Conservation (phyloP, 2,113 vertebrate species). For the Mirza zaza region DNA sequence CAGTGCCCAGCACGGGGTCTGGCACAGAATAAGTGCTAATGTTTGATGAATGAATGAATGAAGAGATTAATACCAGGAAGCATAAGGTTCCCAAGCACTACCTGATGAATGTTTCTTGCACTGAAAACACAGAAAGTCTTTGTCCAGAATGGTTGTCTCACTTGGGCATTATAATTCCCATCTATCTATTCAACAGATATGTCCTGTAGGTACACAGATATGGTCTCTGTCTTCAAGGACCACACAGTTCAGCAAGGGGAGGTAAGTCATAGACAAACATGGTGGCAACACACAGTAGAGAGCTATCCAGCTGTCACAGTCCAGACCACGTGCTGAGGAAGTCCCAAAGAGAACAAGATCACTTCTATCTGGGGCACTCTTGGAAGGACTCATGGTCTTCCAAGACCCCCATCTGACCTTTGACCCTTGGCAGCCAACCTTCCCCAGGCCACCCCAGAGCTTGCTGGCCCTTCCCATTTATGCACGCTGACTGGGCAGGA, state of each 20-base stretch:
- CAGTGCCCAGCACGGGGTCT: not conserved
- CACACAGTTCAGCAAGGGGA: not conserved
- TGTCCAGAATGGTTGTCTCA: not conserved
- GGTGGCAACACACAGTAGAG: not conserved
- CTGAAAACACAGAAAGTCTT: not conserved
- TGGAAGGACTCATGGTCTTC: conserved; percentile 46
- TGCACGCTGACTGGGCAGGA: conserved; percentile 42
- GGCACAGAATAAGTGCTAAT: not conserved
- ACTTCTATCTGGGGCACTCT: conserved; percentile 5
- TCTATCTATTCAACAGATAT: not conserved
- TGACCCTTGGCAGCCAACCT: conserved; percentile 56
- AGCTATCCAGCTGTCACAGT: not conserved
- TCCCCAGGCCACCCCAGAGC: conserved; percentile 53
- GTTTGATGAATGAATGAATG: not conserved
- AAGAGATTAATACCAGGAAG: not conserved
- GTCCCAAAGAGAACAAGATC: conserved; percentile 9
- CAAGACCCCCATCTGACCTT: conserved; percentile 51
- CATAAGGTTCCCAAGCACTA: not conserved
- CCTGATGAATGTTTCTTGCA: not conserved
- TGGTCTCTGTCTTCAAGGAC: conserved; percentile 49
- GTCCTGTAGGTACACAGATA: not conserved
- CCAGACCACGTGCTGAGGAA: conserved; percentile 11
- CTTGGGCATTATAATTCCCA: not conserved
- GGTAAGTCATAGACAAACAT: conserved; percentile 17
- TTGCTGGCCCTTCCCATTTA: conserved; percentile 71